Evolutionary conservation across 1,140 invertebrate genomes (phyloP).

Genomic region (Cydia fagiglandana): DNA sequence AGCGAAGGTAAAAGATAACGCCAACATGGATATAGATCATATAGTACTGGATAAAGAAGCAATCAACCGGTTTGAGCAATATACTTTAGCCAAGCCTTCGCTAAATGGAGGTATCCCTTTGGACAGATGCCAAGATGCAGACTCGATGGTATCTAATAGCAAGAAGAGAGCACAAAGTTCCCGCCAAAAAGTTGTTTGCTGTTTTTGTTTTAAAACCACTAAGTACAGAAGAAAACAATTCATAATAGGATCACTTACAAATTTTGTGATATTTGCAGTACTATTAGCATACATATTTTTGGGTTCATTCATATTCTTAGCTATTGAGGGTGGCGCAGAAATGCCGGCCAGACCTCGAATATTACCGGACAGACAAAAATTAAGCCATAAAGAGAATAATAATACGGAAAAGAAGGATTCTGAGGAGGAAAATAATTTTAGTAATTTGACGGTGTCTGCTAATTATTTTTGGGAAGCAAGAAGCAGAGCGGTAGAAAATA

Average conservation of each 20-base stretch:
- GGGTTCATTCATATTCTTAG: conserved; percentile 93
- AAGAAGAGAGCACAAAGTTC: conserved; percentile 71
- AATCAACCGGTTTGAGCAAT: conserved; percentile 73
- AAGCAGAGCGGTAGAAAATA: conserved; percentile 89
- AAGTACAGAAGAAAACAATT: conserved; percentile 79
- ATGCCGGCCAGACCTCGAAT: conserved; percentile 68
- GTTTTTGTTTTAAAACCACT: conserved; percentile 79
- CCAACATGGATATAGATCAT: conserved; percentile 74
- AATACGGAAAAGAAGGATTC: conserved; percentile 56
- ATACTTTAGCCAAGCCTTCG: conserved; percentile 69
- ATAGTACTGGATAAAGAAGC: conserved; percentile 73
- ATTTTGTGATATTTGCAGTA: conserved; percentile 92
- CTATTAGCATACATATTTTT: conserved; percentile 95
- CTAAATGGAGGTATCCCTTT: conserved; percentile 71
- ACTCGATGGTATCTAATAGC: conserved; percentile 73
- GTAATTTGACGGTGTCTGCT: conserved; percentile 72
- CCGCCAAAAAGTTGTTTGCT: conserved; percentile 76
- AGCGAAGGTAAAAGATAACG: conserved; percentile 54
- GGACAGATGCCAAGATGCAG: conserved; percentile 75
- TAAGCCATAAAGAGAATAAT: conserved; percentile 57
- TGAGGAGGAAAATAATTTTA: conserved; percentile 67
- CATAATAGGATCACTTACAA: conserved; percentile 86
- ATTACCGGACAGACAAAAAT: conserved; percentile 75
- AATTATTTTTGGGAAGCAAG: conserved; percentile 82
- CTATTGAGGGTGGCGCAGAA: conserved; percentile 86